phyloP scores from a whole-genome alignment of 2,888 invertebrate species.

The Drosophila trichaetosa region DNA sequence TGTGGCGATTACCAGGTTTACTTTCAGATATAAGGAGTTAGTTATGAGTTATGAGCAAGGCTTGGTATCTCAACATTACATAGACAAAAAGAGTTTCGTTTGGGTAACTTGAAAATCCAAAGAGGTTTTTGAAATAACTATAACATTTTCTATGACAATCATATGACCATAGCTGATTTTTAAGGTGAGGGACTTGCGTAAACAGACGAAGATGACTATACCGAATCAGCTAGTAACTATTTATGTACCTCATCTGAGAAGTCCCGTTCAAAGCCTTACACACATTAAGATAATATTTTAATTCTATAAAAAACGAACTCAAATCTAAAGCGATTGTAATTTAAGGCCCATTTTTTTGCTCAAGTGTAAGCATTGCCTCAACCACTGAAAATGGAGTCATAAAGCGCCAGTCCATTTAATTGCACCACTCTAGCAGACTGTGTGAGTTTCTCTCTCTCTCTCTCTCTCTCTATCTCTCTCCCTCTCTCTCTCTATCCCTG shows the following conservation, averaged over 20 bases:
- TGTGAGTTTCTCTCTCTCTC: neutral
- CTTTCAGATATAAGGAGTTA: neutral
- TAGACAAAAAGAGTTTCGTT: accelerated
- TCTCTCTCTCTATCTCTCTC: neutral
- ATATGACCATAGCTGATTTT: neutral
- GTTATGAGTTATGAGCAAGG: neutral
- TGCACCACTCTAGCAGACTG: slow-evolving; percentile 25
- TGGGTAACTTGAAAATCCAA: neutral
- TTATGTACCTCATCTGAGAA: neutral
- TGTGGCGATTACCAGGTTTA: neutral
- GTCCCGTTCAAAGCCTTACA: neutral
- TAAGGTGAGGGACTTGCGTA: neutral
- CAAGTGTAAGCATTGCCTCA: slow-evolving; percentile 25
- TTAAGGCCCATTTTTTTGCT: neutral
- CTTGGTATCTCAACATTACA: neutral
- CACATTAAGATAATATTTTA: neutral
- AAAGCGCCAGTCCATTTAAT: slow-evolving; percentile 48
- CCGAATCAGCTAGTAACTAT: neutral
- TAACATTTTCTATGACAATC: accelerated
- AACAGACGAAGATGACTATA: neutral
- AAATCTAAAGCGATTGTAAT: too few species aligned
- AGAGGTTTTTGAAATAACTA: neutral
- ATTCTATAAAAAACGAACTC: neutral
- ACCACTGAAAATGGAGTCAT: slow-evolving; percentile 56
- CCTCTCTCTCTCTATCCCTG: neutral